These are phyloP conservation scores for Formica selysi DNA, from an alignment of 1,140 invertebrate genomes.

Conservation along the genomic window DNA sequence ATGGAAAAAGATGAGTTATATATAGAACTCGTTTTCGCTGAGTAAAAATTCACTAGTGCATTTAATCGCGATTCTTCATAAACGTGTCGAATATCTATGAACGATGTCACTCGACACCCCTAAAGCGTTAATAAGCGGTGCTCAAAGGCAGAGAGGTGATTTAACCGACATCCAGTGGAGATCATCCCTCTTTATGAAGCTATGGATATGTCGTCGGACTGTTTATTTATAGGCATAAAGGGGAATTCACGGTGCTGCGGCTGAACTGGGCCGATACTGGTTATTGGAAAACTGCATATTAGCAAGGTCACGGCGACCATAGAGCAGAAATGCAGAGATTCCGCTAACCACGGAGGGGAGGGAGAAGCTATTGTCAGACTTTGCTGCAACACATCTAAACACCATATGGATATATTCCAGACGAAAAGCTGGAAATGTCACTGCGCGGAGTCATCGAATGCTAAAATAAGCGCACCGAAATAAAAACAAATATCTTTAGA, in stretches of 20 bases:
- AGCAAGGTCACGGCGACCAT: constrained; percentile 74
- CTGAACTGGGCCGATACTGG: constrained; percentile 81
- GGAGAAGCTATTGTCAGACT: constrained; percentile 38
- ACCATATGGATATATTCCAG: constrained; percentile 23
- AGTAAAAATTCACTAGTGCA: constrained; percentile 21
- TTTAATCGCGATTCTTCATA: constrained; percentile 13
- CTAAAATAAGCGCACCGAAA: constrained; percentile 38
- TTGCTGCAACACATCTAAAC: not conserved
- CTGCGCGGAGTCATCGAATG: constrained; percentile 1
- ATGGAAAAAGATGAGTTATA: not conserved
- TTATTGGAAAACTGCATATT: constrained; percentile 84
- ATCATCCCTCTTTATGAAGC: constrained; percentile 55
- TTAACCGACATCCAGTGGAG: constrained; percentile 44
- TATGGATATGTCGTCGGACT: constrained; percentile 71
- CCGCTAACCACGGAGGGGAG: not conserved
- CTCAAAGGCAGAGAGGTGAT: constrained; percentile 44
- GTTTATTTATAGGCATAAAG: constrained; percentile 85
- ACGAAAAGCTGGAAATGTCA: constrained; percentile 45
- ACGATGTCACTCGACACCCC: constrained; percentile 52
- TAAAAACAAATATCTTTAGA: constrained; percentile 28
- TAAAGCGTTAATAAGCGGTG: constrained; percentile 53
- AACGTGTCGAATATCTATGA: not conserved
- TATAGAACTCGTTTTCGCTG: not conserved
- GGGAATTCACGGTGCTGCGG: constrained; percentile 81
- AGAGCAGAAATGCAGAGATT: constrained; percentile 60